phyloP scores from a whole-genome alignment of 2,113 vertebrate species.

The Gallinago undulata region DNA sequence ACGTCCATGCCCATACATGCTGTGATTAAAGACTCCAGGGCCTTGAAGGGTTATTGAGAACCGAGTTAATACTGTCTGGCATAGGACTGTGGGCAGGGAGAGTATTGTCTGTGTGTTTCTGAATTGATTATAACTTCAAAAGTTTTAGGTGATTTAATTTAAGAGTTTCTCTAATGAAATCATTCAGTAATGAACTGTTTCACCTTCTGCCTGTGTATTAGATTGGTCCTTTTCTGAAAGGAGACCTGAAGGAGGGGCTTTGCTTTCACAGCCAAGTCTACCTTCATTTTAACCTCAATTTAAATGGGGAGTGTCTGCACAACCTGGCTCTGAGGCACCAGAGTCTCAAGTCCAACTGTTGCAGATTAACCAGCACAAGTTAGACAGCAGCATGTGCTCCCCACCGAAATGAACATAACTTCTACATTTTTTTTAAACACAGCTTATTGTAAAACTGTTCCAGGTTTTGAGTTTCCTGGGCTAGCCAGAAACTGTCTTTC shows the following conservation, averaged over 20 bases:
- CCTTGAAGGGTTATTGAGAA: not conserved
- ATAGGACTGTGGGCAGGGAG: not conserved
- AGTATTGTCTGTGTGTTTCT: not conserved
- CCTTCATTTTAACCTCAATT: not conserved
- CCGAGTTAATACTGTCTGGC: not conserved
- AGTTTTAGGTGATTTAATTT: not conserved
- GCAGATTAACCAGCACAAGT: not conserved
- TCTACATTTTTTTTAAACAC: not conserved
- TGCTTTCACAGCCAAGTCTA: not conserved
- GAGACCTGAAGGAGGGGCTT: not conserved
- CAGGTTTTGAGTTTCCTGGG: not conserved
- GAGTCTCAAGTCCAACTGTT: not conserved
- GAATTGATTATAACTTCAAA: constrained; percentile 1
- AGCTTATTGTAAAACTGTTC: not conserved
- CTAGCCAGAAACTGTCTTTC: not conserved
- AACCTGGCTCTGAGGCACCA: not conserved
- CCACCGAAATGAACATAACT: not conserved
- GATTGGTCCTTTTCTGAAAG: not conserved
- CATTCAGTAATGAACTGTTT: not conserved
- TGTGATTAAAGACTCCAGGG: not conserved
- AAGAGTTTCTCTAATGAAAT: not conserved
- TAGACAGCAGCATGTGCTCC: not conserved
- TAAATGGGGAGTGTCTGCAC: not conserved
- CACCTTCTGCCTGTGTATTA: not conserved
- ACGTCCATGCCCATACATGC: not conserved